Evolutionary conservation across 1,140 invertebrate species (phyloP).

Genomic region (Pissodes strobi): DNA sequence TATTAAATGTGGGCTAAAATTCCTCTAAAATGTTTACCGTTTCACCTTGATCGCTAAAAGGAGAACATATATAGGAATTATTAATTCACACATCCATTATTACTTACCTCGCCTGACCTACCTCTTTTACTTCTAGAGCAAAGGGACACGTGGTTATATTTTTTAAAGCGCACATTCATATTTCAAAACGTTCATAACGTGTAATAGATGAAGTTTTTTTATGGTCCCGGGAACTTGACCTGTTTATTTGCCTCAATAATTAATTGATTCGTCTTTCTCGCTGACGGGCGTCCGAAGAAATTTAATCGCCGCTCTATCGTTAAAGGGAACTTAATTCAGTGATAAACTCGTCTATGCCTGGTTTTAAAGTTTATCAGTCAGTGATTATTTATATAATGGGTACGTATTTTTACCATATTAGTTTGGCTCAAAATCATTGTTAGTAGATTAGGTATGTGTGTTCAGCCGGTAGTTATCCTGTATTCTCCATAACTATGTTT

Average conservation of each 20-base stretch:
- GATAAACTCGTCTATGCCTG: neutral
- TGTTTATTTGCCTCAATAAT: slow-evolving; percentile 16
- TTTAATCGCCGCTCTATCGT: neutral
- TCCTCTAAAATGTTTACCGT: too few relatives aligned
- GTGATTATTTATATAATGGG: too few relatives aligned
- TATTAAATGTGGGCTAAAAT: too few relatives aligned
- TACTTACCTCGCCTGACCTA: too few relatives aligned
- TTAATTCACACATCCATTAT: too few relatives aligned
- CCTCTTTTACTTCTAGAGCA: too few relatives aligned
- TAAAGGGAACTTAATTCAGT: neutral
- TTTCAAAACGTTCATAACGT: slow-evolving; percentile 4
- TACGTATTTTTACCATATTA: too few relatives aligned
- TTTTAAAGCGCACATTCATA: neutral
- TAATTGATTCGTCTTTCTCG: neutral
- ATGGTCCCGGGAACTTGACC: slow-evolving; percentile 18
- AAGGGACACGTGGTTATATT: too few relatives aligned
- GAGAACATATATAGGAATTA: too few relatives aligned
- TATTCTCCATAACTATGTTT: neutral
- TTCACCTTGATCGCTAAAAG: too few relatives aligned
- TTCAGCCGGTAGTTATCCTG: neutral
- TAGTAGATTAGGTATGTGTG: neutral
- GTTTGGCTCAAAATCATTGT: neutral
- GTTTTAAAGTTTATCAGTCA: neutral
- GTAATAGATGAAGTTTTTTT: slow-evolving; percentile 19
- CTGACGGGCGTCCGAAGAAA: neutral